These are phyloP conservation scores for Leptogaster cylindrica DNA, from an alignment of 2,888 invertebrate genomes.

Conservation along the genomic window DNA sequence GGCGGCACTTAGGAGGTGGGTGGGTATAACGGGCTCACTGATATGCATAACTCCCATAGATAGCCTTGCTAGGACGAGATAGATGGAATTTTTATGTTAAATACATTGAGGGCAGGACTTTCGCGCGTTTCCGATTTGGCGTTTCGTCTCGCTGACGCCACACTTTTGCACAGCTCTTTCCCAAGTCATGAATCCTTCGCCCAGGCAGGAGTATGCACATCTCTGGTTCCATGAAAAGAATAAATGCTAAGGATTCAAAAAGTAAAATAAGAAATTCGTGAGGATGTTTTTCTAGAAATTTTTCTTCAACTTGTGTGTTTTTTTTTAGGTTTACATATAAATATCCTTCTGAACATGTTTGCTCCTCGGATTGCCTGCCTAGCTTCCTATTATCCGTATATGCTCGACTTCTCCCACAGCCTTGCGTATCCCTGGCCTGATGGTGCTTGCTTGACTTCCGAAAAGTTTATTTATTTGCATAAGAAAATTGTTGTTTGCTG, in stretches of 20 bases:
- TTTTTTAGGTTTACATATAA: conserved; percentile 32
- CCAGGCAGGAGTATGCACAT: conserved; percentile 12
- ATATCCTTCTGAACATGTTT: conserved; percentile 26
- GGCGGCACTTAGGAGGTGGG: background rate
- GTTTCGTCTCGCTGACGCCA: conserved; percentile 43
- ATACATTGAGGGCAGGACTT: conserved; percentile 43
- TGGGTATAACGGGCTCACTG: background rate
- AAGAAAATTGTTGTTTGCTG: conserved; percentile 41
- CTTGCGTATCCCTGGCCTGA: background rate
- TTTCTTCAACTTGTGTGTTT: conserved; percentile 10
- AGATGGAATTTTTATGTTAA: conserved; percentile 49
- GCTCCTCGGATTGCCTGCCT: conserved; percentile 11
- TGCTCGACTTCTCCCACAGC: background rate
- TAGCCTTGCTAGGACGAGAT: conserved; percentile 43
- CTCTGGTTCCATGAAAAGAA: background rate
- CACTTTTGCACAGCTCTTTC: conserved; percentile 24
- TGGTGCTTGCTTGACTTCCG: conserved; percentile 26
- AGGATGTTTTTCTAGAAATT: conserved; percentile 28
- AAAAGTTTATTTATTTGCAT: conserved; percentile 41
- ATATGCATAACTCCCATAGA: conserved; percentile 30
- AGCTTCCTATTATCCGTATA: background rate
- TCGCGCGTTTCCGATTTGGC: conserved; percentile 44
- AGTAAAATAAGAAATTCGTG: conserved; percentile 19
- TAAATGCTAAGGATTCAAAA: background rate
- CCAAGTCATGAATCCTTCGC: conserved; percentile 11